Conservation (phyloP, 1,140 invertebrate species). For the Diploscapter pachys region DNA sequence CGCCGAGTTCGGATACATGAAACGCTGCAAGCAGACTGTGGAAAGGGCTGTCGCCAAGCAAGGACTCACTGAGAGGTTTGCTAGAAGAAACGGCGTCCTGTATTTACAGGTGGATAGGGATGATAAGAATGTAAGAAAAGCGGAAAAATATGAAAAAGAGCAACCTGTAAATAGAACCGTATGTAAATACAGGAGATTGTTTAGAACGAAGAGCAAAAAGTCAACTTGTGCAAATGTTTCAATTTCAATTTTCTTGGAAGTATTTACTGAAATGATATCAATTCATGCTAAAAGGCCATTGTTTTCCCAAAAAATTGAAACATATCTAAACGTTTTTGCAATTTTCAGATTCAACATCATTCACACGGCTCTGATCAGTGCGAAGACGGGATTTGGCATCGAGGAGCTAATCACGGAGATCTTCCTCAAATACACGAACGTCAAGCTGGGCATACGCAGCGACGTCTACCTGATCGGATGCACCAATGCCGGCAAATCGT, state of each 20-base stretch:
- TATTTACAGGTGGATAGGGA: too few species aligned
- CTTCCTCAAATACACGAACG: slow-evolving; percentile 51
- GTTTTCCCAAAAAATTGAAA: background rate
- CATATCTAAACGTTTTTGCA: too few species aligned
- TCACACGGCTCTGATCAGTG: slow-evolving; percentile 76
- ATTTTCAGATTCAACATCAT: slow-evolving; percentile 69
- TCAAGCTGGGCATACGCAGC: slow-evolving; percentile 52
- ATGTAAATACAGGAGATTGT: too few species aligned
- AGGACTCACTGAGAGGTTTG: slow-evolving; percentile 64
- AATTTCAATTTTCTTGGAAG: background rate
- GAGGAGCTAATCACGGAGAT: slow-evolving; percentile 76
- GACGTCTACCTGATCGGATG: slow-evolving; percentile 88
- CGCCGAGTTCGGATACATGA: slow-evolving; percentile 69
- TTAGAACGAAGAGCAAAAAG: too few species aligned
- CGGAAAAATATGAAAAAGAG: too few species aligned
- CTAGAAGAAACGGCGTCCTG: too few species aligned
- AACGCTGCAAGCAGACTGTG: slow-evolving; percentile 69
- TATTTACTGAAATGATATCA: background rate
- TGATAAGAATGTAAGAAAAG: too few species aligned
- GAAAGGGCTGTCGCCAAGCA: slow-evolving; percentile 64
- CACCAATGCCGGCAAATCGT: slow-evolving; percentile 92
- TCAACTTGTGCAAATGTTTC: background rate
- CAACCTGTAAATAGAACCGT: too few species aligned
- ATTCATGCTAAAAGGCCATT: too few species aligned
- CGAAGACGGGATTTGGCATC: slow-evolving; percentile 89